Evolutionary conservation across 1,140 invertebrate genomes (phyloP).

Genomic region (Drosophila nasuta): DNA sequence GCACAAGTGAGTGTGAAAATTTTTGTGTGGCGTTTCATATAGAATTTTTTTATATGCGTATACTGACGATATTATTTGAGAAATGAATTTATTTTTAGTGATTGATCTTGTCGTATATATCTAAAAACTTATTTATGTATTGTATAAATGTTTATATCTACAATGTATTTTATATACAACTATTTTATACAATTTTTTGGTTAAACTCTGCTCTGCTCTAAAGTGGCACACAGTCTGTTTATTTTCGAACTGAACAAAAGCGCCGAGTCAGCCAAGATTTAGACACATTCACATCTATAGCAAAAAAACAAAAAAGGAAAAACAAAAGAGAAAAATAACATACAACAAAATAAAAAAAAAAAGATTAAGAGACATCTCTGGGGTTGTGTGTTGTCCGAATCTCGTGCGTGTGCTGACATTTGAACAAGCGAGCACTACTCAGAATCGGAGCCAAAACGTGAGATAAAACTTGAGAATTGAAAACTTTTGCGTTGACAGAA

Average conservation of each 20-base stretch:
- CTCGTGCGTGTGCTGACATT: constrained; percentile 56
- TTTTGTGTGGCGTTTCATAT: constrained; percentile 24
- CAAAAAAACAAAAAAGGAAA: not conserved
- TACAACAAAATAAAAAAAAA: constrained; percentile 12
- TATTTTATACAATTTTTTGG: constrained; percentile 61
- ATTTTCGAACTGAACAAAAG: constrained; percentile 78
- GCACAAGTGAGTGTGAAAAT: constrained; percentile 51
- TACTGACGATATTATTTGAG: constrained; percentile 43
- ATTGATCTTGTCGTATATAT: constrained; percentile 72
- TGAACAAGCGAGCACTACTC: constrained; percentile 31
- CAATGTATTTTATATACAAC: constrained; percentile 39
- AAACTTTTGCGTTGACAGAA: constrained; percentile 41
- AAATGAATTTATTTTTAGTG: constrained; percentile 79
- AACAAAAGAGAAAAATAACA: too few relatives aligned
- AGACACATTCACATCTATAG: constrained; percentile 34
- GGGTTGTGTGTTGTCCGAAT: constrained; percentile 17
- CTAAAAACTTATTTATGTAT: constrained; percentile 15
- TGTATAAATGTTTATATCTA: constrained; percentile 30
- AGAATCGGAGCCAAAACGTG: constrained; percentile 49
- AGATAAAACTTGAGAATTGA: constrained; percentile 28
- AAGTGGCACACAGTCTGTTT: constrained; percentile 81
- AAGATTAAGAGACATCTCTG: constrained; percentile 33
- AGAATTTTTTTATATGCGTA: constrained; percentile 29
- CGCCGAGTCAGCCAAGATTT: constrained; percentile 64
- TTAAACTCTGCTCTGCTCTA: constrained; percentile 68